phyloP scores from a whole-genome alignment of 2,113 vertebrate genomes.

The Xenopus borealis region DNA sequence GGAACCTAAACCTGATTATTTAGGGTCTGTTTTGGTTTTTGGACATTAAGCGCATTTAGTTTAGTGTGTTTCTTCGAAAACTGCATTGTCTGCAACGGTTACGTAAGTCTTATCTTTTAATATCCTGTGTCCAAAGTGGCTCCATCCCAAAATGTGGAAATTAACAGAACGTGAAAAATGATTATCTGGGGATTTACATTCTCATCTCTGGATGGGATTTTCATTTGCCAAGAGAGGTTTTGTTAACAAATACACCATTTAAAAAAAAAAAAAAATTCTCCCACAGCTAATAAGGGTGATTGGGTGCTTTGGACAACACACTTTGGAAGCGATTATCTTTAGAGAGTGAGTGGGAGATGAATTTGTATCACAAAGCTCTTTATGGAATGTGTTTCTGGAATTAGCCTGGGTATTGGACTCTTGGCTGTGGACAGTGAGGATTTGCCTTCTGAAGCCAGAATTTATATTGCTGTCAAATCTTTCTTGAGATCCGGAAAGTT shows the following conservation, averaged over 20 bases:
- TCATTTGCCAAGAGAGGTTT: constrained; percentile 18
- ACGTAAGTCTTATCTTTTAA: constrained; percentile 17
- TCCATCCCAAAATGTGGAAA: constrained; percentile 17
- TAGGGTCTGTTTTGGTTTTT: too few species aligned
- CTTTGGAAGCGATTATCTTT: constrained; percentile 14
- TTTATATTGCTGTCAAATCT: too few species aligned
- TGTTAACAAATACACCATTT: constrained; percentile 5
- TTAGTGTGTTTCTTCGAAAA: too few species aligned
- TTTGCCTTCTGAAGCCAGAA: too few species aligned
- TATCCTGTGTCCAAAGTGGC: constrained; percentile 18
- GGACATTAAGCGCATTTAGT: too few species aligned
- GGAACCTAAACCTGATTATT: too few species aligned
- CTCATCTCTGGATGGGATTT: constrained; percentile 4
- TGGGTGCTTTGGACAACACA: constrained; percentile 15
- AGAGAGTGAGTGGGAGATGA: constrained; percentile 19
- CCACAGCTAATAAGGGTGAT: constrained; percentile 21
- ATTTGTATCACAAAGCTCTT: constrained; percentile 12
- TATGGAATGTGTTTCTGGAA: constrained; percentile 28
- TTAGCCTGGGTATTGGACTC: too few species aligned
- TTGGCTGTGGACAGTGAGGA: too few species aligned
- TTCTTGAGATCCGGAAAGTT: too few species aligned
- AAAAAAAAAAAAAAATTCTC: not conserved
- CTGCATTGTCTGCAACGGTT: not conserved
- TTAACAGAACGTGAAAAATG: constrained; percentile 23
- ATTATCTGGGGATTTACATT: constrained; percentile 29